Evolutionary conservation across 2,797 vertebrate species (phyloP), one percentile per base, ranked within the genome.

Genomic region (Poeciliopsis presidionis): DNA sequence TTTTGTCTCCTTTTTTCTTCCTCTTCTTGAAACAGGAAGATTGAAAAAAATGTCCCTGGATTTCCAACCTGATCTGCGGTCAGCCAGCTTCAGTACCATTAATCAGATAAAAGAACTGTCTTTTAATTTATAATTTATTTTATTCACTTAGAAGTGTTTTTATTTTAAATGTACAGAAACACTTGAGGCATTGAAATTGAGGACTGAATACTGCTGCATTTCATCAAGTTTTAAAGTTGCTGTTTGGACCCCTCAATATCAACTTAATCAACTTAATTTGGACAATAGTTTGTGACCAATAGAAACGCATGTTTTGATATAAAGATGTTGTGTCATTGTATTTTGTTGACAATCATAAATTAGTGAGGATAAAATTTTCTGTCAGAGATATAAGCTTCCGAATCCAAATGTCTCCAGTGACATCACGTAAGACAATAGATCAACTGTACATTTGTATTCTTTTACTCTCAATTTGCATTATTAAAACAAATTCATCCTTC

Each of bases 31-130:
- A 55, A 80, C 79, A 73, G 49, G 77, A 82, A 69, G 1, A 71
- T 45, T 81, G 70, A 83, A 46, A 78, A 30, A 75, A 80, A 25
- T 78, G 77, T 73, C 67, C 11, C 1, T 70, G 53, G 77, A 73
- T 74, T 79, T 70, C 72, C 59, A 49, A 78, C 74, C 53, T 81
- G 83, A 77, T 87, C 47, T 36, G 33, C 65, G 12, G 4, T 84
- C 30, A 25, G 11, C 25, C 28, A 0, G 45, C 3, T 33, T 80
- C n/a, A 36, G 57, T 25, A 63, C 71, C 46, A 57, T 73, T 70
- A n/a, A 67, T 28, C 11, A 2, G 7, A 67, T 14, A 43, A 67
- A 81, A 72, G 57, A 65, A 11, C 5, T 13, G 2, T 57, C 16
- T 8, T 53, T 53, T 53, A 25, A 53, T 25, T 53, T 53, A 53